Evolutionary conservation across 2,888 invertebrate genomes (phyloP), one percentile per base, ranked within the genome.

Genomic region (Eubasilissa splendida): DNA sequence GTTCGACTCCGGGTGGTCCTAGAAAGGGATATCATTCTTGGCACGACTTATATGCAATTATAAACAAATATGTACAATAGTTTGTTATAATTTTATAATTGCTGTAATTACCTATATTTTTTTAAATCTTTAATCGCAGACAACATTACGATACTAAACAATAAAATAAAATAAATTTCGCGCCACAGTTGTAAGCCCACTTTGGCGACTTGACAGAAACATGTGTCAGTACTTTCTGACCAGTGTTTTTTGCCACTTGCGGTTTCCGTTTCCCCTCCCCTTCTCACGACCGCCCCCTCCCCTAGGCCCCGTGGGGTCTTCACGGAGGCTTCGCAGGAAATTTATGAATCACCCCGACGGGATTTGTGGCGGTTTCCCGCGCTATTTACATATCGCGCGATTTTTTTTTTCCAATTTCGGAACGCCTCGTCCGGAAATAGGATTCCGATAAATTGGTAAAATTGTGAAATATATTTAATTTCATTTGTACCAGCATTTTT

Each of bases 181-280:
- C 50, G 53, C 71, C 78, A 73, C 78, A 63, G 68, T 77, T 77
- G 31, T 3, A 59, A 22, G 68, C 8, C 56, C 54, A n/a, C 31
- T 11, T 11, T n/a, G 22, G 31, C 33, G 33, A 71, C 74, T 59
- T 58, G 74, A 74, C 74, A 63, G 73, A 63, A 76, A 79, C 81
- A 79, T 80, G 79, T 82, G 82, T 82, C 80, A 60, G 82, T 70
- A 60, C 80, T 63, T 63, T 53, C 59, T 56, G 71, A 80, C 83
- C 79, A 70, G 74, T 83, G 83, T 83, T 83, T 83, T 83, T 83
- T 76, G 80, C 83, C 81, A 81, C 83, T 81, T 81, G 83, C 76
- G 81, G 83, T 83, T 83, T 79, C 80, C 33, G 77, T 79, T 81
- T 81, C 77, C 59, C 52, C 50, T 76, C 33, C 75, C 14, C 59